Base-by-base conservation (phyloP, 2,888 invertebrate genomes). In the Polymixis lichenea region DNA sequence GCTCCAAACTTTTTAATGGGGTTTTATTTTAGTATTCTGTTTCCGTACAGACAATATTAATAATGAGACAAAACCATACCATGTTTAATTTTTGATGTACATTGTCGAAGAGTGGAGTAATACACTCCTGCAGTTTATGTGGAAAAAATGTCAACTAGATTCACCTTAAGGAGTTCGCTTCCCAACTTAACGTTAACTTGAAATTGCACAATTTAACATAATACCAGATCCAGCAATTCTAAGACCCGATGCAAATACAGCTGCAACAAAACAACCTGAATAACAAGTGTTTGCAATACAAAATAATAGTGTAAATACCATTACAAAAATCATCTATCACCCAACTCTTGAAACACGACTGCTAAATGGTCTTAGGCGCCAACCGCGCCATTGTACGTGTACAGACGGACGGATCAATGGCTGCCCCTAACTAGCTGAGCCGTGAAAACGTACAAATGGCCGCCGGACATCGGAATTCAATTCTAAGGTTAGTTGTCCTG, bases 401-500 rank as follows among this genome's bases (percentile, higher is more conserved):
- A 72, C 72, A 87, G 93, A 94, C 91, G 83, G 95, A 95, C 95
- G 95, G 94, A 93, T 95, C 95, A 95, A 95, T 95, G 92, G 95
- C 82, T 72, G 76, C 75, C 80, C 88, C 92, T 92, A 94, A 95
- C 95, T 94, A 95, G 93, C 90, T 69, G 77, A 94, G 94, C 95
- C 91, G 94, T 94, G 95, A 95, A 95, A 88, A 91, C 89, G 91
- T 94, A 95, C 95, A 95, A 95, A 95, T 95, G 88, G 93, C 77
- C 83, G 79, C 69, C 72, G 72, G 87, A 87, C 83, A 87, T 86
- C 66, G 87, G 88, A 86, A 87, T 87, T 83, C 88, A 81, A 87
- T 87, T 86, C 87, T 85, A 88, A 88, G 80, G 83, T 87, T 85
- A 76, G 86, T 82, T 86, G 84, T 80, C 61, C 70, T 84, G 89